Percentiles rank a stretch among this genome's conserved stretches.
phyloP scores from a whole-genome alignment of 2,888 invertebrate species.

The Andrena camellia region DNA sequence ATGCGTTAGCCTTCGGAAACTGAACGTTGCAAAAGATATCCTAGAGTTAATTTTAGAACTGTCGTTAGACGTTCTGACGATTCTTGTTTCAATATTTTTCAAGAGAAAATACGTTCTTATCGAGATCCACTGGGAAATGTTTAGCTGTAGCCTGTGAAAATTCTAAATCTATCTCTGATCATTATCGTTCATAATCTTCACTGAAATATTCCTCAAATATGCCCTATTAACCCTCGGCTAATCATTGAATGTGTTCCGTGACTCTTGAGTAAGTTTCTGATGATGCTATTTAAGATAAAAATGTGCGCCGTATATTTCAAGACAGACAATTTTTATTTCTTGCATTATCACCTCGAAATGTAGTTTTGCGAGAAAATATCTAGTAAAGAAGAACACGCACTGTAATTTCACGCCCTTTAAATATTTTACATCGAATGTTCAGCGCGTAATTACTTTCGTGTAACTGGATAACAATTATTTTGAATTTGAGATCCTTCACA shows the following conservation, averaged over 20 bases:
- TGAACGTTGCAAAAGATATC: background rate
- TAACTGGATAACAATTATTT: background rate
- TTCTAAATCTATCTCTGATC: conserved; percentile 2
- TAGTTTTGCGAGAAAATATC: background rate
- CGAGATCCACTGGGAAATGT: background rate
- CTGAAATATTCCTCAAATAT: conserved; percentile 18
- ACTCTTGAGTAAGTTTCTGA: conserved; percentile 5
- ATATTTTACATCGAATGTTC: background rate
- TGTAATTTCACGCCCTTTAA: too few relatives aligned
- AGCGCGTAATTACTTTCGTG: background rate
- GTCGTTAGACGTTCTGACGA: background rate
- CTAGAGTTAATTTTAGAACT: background rate
- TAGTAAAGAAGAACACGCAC: too few relatives aligned
- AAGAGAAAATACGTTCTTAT: background rate
- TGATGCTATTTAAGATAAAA: conserved; percentile 9
- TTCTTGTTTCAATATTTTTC: background rate
- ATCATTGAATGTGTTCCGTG: conserved; percentile 5
- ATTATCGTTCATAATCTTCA: conserved; percentile 5
- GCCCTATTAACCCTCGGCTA: conserved; percentile 11
- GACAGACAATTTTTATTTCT: conserved; percentile 7
- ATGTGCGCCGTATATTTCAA: background rate
- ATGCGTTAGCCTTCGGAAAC: too few relatives aligned
- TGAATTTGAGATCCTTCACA: background rate
- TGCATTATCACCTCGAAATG: background rate
- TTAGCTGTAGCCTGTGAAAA: background rate